Percentiles rank a stretch among this genome's conserved stretches.
phyloP scores from a whole-genome alignment of 2,888 invertebrate species.

The Eupithecia insigniata region DNA sequence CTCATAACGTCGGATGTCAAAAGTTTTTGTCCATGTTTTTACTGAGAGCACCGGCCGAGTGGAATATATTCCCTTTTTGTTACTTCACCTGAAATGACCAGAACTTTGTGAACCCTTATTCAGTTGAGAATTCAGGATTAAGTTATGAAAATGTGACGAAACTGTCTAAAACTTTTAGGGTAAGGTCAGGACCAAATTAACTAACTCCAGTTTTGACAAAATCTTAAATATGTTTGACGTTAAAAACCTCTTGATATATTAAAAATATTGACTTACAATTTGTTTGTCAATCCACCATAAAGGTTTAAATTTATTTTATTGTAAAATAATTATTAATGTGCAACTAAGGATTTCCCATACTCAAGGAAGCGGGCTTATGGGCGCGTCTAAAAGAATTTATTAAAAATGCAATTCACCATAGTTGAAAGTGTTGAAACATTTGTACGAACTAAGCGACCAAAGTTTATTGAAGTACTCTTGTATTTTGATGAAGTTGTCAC shows the following conservation, averaged over 20 bases:
- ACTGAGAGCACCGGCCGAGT: slow-evolving; percentile 51
- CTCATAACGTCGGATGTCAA: slow-evolving; percentile 59
- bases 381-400: too few species aligned
- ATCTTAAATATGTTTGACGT: too few species aligned
- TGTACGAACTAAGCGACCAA: too few species aligned
- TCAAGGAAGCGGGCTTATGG: too few species aligned
- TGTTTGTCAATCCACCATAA: too few species aligned
- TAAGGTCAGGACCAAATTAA: slow-evolving; percentile 1
- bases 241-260: too few species aligned
- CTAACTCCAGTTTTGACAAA: neutral
- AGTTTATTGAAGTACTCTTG: slow-evolving; percentile 17
- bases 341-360: too few species aligned
- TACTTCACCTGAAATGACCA: slow-evolving; percentile 62
- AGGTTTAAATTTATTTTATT: too few species aligned
- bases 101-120: slow-evolving; percentile 55
- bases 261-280: too few species aligned
- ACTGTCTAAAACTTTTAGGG: slow-evolving; percentile 47
- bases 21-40: slow-evolving; percentile 68
- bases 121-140: slow-evolving; percentile 57
- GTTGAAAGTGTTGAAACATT: too few species aligned
- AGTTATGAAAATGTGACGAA: slow-evolving; percentile 53
- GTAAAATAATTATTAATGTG: too few species aligned
- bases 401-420: too few species aligned
- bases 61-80: slow-evolving; percentile 57
- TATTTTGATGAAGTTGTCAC: slow-evolving; percentile 52